Percentiles rank a stretch among this genome's conserved stretches.
Conservation (phyloP, 2,797 vertebrate species). For the Mormyrops boulengeri region DNA sequence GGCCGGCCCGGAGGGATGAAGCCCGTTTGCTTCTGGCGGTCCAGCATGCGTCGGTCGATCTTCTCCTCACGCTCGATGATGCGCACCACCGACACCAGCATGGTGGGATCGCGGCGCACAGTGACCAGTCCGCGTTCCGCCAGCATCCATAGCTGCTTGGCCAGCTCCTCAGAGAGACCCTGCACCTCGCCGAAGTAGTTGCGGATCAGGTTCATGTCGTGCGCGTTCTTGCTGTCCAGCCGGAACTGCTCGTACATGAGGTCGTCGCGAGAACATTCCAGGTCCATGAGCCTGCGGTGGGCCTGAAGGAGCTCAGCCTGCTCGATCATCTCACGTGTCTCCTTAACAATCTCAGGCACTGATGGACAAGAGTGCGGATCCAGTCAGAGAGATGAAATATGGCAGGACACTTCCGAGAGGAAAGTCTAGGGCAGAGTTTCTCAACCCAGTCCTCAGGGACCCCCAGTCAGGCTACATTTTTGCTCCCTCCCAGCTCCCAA, state of each 20-base stretch:
- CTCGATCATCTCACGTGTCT: conserved; percentile 84
- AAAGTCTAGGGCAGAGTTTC: not conserved
- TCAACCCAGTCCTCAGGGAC: not conserved
- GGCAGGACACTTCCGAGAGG: not conserved
- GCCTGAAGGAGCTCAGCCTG: conserved; percentile 82
- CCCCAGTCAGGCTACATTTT: not conserved
- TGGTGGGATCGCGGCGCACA: conserved; percentile 84
- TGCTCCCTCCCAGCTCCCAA: not conserved
- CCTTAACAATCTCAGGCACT: conserved; percentile 91
- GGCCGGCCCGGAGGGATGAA: conserved; percentile 91
- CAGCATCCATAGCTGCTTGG: conserved; percentile 96
- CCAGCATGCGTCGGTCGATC: conserved; percentile 85
- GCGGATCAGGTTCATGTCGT: conserved; percentile 89
- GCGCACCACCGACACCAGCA: conserved; percentile 90
- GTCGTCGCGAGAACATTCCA: conserved; percentile 90
- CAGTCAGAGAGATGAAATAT: not conserved
- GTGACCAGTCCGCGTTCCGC: conserved; percentile 84
- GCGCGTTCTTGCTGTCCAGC: conserved; percentile 88
- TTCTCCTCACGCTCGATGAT: conserved; percentile 96
- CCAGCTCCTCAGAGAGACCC: conserved; percentile 83
- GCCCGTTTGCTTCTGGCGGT: conserved; percentile 84
- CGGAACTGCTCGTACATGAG: conserved; percentile 97
- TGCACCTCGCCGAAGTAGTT: conserved; percentile 86
- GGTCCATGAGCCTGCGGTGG: conserved; percentile 89
- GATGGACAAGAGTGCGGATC: not conserved